Evolutionary conservation across 2,888 invertebrate genomes (phyloP), one percentile per base, ranked within the genome.

Genomic region (Phortica magna): DNA sequence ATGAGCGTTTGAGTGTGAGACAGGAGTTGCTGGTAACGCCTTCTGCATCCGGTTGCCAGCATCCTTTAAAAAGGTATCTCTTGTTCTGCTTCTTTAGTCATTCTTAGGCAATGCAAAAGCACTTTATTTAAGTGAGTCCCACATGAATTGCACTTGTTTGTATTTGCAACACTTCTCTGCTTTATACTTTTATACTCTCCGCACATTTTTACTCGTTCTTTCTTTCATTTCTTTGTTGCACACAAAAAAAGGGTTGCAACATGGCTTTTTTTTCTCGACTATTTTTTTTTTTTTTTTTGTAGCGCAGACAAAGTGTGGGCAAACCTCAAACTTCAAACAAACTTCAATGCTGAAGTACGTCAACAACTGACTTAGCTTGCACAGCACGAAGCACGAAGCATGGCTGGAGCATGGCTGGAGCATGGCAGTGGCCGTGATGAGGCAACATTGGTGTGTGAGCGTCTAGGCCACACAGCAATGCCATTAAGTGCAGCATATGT

Each of bases 41-140:
- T 61, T 67, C 77, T 42, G 67, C 80, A 82, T 80, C 84, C 81
- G 81, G 76, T 39, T 43, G 53, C 55, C 70, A 48, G 68, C 31
- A 71, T 55, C 55, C 48, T 48, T 53, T 42, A 39, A 31, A 22
- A 64, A 64, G 64, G 22, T 59, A 59, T 59, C 17, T 59, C 31
- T 31, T 65, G 41, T 31, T 39, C 55, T 65, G 14, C 42, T 41
- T 65, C 41, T 19, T 77, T 68, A n/a, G 53, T 22, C 53, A 71
- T 71, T 82, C 84, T 75, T 79, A 78, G 76, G 81, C 85, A 86
- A 86, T 88, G 87, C 80, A 86, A 86, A 85, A 85, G 85, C 85
- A 85, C 85, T 85, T 85, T 85, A 88, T 85, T 85, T 85, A 88
- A 85, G 85, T 85, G 85, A 85, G 85, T 88, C 88, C 85, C 85